These are phyloP conservation scores for Geotrupes spiniger DNA, from an alignment of 2,888 invertebrate species.

Conservation along the genomic window DNA sequence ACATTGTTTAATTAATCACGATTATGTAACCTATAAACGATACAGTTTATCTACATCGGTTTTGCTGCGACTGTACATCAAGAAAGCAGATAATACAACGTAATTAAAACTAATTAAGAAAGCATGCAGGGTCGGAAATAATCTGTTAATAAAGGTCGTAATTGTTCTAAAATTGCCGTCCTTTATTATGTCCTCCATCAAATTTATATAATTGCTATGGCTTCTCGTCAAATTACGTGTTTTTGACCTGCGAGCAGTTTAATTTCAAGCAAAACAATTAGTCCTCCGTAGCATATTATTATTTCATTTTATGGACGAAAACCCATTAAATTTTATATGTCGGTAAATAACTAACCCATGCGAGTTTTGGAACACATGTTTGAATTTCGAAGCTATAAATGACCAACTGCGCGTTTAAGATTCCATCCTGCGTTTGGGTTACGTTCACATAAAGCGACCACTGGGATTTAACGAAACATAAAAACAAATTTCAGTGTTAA, in stretches of 20 bases:
- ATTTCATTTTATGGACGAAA: constrained; percentile 13
- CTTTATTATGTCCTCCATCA: neutral
- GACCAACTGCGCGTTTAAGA: constrained; percentile 2
- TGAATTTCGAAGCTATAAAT: neutral
- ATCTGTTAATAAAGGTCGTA: neutral
- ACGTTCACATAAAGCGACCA: neutral
- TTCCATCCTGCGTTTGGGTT: constrained; percentile 4
- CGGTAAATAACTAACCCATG: neutral
- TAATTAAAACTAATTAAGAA: constrained; percentile 17
- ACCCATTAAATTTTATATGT: constrained; percentile 12
- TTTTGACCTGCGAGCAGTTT: neutral
- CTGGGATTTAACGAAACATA: constrained; percentile 1
- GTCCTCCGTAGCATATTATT: constrained; percentile 9
- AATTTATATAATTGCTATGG: neutral
- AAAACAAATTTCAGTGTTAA: constrained; percentile 21
- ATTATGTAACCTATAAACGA: too few species aligned
- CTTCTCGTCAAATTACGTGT: neutral
- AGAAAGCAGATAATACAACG: constrained; percentile 11
- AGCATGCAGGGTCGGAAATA: constrained; percentile 4
- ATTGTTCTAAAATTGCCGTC: constrained; percentile 1
- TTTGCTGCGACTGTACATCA: too few species aligned
- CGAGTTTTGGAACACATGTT: constrained; percentile 3
- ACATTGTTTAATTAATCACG: too few species aligned
- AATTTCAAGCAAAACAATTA: constrained; percentile 2
- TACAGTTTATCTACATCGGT: too few species aligned